Evolutionary conservation across 2,113 vertebrate genomes (phyloP), one percentile per base, ranked within the genome.

Genomic region (Brienomyrus longianalis): DNA sequence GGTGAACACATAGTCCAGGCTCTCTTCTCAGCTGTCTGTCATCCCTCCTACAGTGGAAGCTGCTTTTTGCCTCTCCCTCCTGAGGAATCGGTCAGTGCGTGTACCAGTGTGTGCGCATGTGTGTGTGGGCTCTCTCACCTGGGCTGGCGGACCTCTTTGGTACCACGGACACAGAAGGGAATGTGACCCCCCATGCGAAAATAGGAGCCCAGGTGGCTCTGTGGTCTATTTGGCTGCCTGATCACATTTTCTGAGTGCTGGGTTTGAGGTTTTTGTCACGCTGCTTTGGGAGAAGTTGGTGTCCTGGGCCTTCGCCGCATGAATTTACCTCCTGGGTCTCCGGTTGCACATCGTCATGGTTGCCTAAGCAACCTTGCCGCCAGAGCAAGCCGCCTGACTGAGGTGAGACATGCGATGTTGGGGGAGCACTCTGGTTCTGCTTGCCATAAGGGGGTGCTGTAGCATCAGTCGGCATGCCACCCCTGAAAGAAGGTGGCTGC

Each of bases 51-150:
- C 89, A 35, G 85, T 21, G 13, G 3, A 45, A 91, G 89, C 70
- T 92, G 91, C 80, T 91, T 94, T 94, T 94, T 94, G 87, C 92
- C 92, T 92, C 93, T 94, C 91, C 74, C 90, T 94, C 93, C 86
- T 90, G 91, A 93, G 93, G 92, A 92, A 77, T 91, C 45, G 11
- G 91, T 43, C 88, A 93, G 95, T 93, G 92, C 94, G 95, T 93
- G 92, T 93, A 80, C 83, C 89, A 88, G 87, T 66, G 89, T 84
- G 59, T 88, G n/a, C 94, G 91, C 91, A 89, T 94, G 90, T 51
- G 47, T 88, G 48, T 80, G 88, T 88, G 23, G 35, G 35, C 17
- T 51, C 89, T 62, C n/a, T 27, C 88, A 80, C 23, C 17, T 9
- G 77, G 47, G 51, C 70, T 23, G 1, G 10, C 2, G 19, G 27